Evolutionary conservation across 2,113 vertebrate genomes (phyloP).

Genomic region (Himantopus leucocephalus): DNA sequence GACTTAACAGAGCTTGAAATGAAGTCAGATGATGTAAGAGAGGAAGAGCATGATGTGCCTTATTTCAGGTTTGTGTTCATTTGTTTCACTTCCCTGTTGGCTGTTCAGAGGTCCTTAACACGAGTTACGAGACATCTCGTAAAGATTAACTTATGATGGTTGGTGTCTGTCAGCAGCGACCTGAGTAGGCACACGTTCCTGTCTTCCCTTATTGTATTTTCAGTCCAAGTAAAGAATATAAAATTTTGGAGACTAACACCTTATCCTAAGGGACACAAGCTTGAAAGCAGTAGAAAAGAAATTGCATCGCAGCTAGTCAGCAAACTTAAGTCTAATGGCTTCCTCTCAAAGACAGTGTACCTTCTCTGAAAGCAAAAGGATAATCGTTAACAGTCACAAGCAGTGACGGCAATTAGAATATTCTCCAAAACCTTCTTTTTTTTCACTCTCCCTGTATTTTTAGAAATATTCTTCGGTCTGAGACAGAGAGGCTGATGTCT

Average conservation of each 20-base stretch:
- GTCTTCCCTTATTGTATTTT: background rate
- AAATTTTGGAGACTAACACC: background rate
- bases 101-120: background rate
- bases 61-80: slow-evolving; percentile 76
- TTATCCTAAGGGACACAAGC: background rate
- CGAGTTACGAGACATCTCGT: background rate
- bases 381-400: background rate
- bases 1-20: background rate
- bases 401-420: background rate
- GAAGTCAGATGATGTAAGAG: background rate
- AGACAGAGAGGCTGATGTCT: slow-evolving; percentile 76
- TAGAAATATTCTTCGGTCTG: slow-evolving; percentile 79
- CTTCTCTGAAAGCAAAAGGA: background rate
- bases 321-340: background rate
- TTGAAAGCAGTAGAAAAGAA: background rate
- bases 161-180: background rate
- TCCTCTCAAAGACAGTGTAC: background rate
- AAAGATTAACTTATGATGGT: background rate
- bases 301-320: background rate
- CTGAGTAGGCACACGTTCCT: background rate
- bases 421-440: background rate
- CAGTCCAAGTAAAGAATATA: background rate
- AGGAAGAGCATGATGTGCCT: slow-evolving; percentile 66
- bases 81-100: background rate
- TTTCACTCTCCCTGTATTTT: background rate